Base-by-base conservation (phyloP, 2,797 vertebrate species). In the Coracias cyanogaster region DNA sequence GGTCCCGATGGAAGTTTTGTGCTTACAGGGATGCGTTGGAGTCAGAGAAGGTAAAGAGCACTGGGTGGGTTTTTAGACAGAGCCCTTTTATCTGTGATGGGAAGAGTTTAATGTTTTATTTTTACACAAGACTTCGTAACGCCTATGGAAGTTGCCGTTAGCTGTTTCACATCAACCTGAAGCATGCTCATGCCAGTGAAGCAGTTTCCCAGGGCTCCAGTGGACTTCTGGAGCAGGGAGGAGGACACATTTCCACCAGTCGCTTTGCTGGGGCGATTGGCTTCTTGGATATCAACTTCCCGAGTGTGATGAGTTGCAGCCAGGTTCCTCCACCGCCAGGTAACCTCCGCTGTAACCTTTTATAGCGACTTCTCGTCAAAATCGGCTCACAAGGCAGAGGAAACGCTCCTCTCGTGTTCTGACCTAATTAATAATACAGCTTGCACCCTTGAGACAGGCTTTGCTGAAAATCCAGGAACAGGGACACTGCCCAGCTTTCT, bases 351-450 rank as follows among this genome's bases (percentile, higher is more conserved):
- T 39, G 22, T 18, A 54, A 51, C 5, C 1, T 37, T 61, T 26
- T 37, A 26, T 41, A 14, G 31, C 5, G 65, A 57, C 16, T 90
- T 17, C 15, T 7, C 51, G 29, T 17, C 45, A 25, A 39, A 72
- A 54, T 6, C 35, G 14, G 10, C 26, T 41, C 2, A 0, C 45
- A 35, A 65, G 37, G 39, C n/a, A 25, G 43, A 10, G 45, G 35
- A 28, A 71, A 7, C 9, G 3, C 13, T 46, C 9, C 17, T 69
- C 21, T 52, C 0, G 0, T 0, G 1, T 31, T 61, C 41, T 10
- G 10, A 37, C 19, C 43, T 39, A 3, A 29, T 39, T 26, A 14
- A 0, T 41, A 18, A 15, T 16, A 39, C 25, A 31, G 12, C 15
- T 39, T 25, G 26, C 4, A 12, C 25, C 41, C 29, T 19, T 51